Evolutionary conservation across 2,888 invertebrate species (phyloP), one percentile per base, ranked within the genome.

Genomic region (Acleris holmiana): DNA sequence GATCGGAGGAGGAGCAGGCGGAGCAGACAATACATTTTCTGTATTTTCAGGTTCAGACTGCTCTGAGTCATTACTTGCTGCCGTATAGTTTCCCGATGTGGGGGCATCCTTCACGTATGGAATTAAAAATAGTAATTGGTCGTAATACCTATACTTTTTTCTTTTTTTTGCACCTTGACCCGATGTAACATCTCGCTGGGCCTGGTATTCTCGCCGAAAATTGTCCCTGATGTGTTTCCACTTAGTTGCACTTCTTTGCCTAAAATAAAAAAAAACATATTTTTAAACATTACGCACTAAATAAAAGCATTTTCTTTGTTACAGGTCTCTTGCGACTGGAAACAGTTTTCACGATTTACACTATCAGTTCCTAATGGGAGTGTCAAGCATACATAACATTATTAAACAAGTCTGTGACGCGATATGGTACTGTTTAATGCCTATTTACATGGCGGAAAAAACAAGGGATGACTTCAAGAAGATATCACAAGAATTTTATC

Each of bases 301-400:
- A 41, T 15, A 41, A 41, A 10, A 10, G 23, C 23, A 15, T 49
- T 49, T 49, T 49, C 49, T 63, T 67, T 68, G 63, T 69, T 69
- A 61, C 67, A 66, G 67, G 63, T 69, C 61, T 67, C 57, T 69
- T 64, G 67, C 65, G 64, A 59, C 69, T 64, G 63, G 68, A 46
- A 63, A 68, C 63, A 68, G 35, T 64, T 68, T 66, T 66, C 63
- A 64, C 61, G 66, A 66, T 64, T 58, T 68, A 55, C 55, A 61
- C 58, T 68, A 54, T 55, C 59, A 68, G 59, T 61, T 64, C 64
- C 50, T 67, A 47, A 49, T 67, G 62, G 67, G 59, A 59, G 60
- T 67, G 40, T 67, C 67, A 61, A 67, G 61, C 35, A 67, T 68
- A 62, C 61, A 65, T 63, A 65, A 65, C 61, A 68, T 68, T 67